Evolutionary conservation across 2,888 invertebrate species (phyloP), one percentile per base, ranked within the genome.

Genomic region (Coelogynopora nodosa): DNA sequence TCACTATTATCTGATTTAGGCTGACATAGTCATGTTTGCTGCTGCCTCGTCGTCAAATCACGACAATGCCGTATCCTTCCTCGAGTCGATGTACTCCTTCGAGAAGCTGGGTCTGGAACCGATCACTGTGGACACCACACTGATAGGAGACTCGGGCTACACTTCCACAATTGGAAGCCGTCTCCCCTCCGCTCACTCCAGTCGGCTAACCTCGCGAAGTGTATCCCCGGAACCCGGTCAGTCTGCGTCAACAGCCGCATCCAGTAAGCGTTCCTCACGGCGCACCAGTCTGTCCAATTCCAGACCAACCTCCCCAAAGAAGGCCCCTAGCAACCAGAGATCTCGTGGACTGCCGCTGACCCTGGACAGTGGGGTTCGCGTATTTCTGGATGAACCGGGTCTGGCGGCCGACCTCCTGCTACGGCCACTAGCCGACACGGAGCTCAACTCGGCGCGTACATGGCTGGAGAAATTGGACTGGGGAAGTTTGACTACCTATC

Each of bases 391-490:
- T 74, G 74, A 74, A 74, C 74, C 74, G 27, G 23, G 27, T 74
- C 23, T 74, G 74, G 74, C 74, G 2, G 85, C 85, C 5, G 85
- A 31, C 0, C 67, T 31, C 1, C 27, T 85, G 23, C 81, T 67
- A 13, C 85, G 28, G 0, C 67, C 29, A 31, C n/a, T 67, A 28
- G 23, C 23, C 67, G 23, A 84, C 13, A 82, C 84, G 5, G 85
- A 85, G 74, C 26, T 85, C 13, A 67, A 85, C n/a, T n/a, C 27
- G 18, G 85, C 85, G 1, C 29, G 30, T 0, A 28, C 27, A 18
- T 85, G 85, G 85, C 82, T 85, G 5, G 28, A 82, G 23, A 0
- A 23, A 13, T 84, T 85, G 0, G 85, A 85, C 30, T 85, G 85
- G 85, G 18, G n/a, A 18, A 80, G 67, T 67, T 23, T 67, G 67